Evolutionary conservation across 2,113 vertebrate genomes (phyloP).

Genomic region (Siniperca knerii): DNA sequence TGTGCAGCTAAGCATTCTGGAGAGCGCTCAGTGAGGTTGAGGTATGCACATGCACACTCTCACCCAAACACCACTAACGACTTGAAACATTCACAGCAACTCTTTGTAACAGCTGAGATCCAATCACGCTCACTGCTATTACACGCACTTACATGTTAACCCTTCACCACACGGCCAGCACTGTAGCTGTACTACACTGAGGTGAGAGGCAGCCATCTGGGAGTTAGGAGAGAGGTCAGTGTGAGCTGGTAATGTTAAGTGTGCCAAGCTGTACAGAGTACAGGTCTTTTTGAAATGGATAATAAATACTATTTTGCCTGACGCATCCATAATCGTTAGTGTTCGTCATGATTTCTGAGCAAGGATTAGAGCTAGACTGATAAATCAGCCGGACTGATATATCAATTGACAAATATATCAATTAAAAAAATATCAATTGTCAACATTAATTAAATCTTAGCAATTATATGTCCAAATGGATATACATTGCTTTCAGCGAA

Average conservation of each 20-base stretch:
- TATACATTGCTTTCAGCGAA: background rate
- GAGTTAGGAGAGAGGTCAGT: constrained; percentile 50
- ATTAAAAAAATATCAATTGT: background rate
- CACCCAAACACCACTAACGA: constrained; percentile 29
- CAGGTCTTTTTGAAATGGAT: constrained; percentile 36
- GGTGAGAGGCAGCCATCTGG: constrained; percentile 51
- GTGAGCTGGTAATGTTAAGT: constrained; percentile 26
- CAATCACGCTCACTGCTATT: constrained; percentile 29
- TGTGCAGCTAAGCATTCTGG: constrained; percentile 62
- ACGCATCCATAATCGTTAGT: constrained; percentile 21
- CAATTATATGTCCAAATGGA: background rate
- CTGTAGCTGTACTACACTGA: constrained; percentile 24
- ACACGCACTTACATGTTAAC: constrained; percentile 47
- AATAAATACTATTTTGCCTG: constrained; percentile 30
- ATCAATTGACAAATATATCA: background rate
- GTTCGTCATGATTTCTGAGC: background rate
- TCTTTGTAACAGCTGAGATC: constrained; percentile 48
- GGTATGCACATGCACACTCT: constrained; percentile 19
- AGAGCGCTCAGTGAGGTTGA: constrained; percentile 43
- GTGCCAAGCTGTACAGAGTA: constrained; percentile 21
- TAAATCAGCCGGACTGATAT: background rate
- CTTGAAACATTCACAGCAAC: constrained; percentile 51
- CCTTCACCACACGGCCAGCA: constrained; percentile 24
- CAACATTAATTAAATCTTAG: background rate
- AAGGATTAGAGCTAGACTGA: constrained; percentile 8